These are phyloP conservation scores for Tyto alba DNA, from an alignment of 2,113 vertebrate species.

Conservation along the genomic window DNA sequence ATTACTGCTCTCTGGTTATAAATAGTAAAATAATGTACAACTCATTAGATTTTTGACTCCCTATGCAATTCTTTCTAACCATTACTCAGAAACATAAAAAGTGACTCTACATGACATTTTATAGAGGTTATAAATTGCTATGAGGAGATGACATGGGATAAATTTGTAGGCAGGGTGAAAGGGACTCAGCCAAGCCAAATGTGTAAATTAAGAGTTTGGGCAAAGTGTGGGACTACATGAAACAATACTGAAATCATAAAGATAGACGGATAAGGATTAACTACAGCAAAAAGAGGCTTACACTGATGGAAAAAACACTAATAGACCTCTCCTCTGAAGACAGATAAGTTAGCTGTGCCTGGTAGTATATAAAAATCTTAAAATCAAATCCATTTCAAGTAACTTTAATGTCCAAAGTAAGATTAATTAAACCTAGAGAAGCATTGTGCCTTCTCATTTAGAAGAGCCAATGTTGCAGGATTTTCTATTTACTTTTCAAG, in stretches of 20 bases:
- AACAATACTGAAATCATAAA: constrained; percentile 62
- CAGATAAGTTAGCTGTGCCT: neutral
- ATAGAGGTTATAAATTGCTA: constrained; percentile 80
- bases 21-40: constrained; percentile 80
- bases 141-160: constrained; percentile 81
- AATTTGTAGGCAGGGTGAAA: constrained; percentile 75
- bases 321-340: neutral
- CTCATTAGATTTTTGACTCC: constrained; percentile 81
- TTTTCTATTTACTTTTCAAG: constrained; percentile 41
- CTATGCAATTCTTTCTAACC: constrained; percentile 73
- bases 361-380: neutral
- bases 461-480: neutral
- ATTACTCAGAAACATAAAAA: constrained; percentile 80
- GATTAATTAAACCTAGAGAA: neutral
- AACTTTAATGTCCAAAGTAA: neutral
- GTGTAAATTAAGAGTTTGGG: constrained; percentile 71
- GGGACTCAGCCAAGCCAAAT: constrained; percentile 68
- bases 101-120: constrained; percentile 74
- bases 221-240: constrained; percentile 55
- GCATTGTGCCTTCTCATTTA: neutral
- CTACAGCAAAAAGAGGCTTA: constrained; percentile 13
- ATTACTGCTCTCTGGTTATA: constrained; percentile 76
- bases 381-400: neutral
- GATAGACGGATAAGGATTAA: constrained; percentile 32
- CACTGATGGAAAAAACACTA: constrained; percentile 4